A percentile compares a stretch with the other conserved stretches of the same genome.
phyloP scores from a whole-genome alignment of 2,888 invertebrate genomes.

The Villa cingulata region DNA sequence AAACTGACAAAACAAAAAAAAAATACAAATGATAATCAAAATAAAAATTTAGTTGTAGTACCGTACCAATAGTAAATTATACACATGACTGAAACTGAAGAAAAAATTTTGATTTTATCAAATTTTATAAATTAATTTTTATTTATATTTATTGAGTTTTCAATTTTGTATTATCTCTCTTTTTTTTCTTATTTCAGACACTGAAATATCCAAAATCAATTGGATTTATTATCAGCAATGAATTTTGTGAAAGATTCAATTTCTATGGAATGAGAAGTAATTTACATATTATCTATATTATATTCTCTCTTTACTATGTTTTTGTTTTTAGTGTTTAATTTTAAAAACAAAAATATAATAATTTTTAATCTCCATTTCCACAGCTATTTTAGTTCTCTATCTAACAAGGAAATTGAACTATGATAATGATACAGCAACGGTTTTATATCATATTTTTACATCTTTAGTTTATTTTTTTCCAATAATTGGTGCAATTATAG shows the following conservation, averaged over 20 bases:
- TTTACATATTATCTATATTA: slow-evolving; percentile 28
- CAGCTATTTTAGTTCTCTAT: slow-evolving; percentile 88
- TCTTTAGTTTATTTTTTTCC: slow-evolving; percentile 57
- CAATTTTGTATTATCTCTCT: too few species aligned
- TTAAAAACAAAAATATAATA: too few species aligned
- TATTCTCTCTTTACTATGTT: background rate
- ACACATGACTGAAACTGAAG: too few species aligned
- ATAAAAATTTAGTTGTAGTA: too few species aligned
- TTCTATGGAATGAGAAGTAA: slow-evolving; percentile 96
- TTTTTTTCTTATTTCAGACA: slow-evolving; percentile 6
- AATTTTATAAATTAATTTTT: too few species aligned
- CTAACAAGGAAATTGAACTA: slow-evolving; percentile 64
- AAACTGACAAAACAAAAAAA: too few species aligned
- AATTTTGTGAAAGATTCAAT: slow-evolving; percentile 94
- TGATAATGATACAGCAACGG: slow-evolving; percentile 59
- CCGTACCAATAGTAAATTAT: too few species aligned
- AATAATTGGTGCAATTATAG: slow-evolving; percentile 77
- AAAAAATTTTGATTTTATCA: too few species aligned
- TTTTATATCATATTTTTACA: slow-evolving; percentile 78
- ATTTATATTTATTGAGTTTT: too few species aligned
- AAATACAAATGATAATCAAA: too few species aligned
- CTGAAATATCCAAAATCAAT: slow-evolving; percentile 74
- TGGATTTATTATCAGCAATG: slow-evolving; percentile 89
- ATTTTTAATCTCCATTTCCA: slow-evolving; percentile 22
- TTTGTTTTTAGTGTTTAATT: background rate